Evolutionary conservation across 2,888 invertebrate genomes (phyloP).

Genomic region (Drosophila maculinotata): DNA sequence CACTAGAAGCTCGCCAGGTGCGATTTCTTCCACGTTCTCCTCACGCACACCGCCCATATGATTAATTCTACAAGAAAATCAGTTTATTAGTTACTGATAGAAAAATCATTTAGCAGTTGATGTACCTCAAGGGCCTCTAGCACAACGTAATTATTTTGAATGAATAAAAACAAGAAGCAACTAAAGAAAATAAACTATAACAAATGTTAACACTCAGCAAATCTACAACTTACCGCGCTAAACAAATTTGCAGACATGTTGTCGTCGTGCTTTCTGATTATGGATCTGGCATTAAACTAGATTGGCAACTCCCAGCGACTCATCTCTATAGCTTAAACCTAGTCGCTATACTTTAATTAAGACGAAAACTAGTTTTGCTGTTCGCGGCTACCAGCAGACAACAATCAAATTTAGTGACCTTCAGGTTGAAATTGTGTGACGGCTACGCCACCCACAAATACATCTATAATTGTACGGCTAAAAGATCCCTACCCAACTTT

Average conservation of each 20-base stretch:
- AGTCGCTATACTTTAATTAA: conserved; percentile 28
- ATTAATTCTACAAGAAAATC: conserved; percentile 11
- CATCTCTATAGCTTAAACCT: conserved; percentile 26
- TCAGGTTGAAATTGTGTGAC: conserved; percentile 26
- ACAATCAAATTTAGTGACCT: conserved; percentile 18
- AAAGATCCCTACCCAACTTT: conserved; percentile 1
- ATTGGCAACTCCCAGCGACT: conserved; percentile 8
- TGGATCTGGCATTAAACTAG: conserved; percentile 29
- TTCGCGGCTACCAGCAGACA: conserved; percentile 10
- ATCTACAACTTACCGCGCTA: conserved; percentile 10
- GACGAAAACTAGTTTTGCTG: conserved; percentile 36
- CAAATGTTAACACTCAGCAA: neutral
- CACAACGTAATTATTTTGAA: conserved; percentile 18
- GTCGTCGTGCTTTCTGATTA: conserved; percentile 24
- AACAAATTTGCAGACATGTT: conserved; percentile 29
- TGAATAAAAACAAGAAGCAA: conserved; percentile 34
- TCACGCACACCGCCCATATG: conserved; percentile 22
- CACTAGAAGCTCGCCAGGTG: conserved; percentile 25
- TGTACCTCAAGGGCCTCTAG: conserved; percentile 24
- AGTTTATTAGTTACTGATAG: neutral
- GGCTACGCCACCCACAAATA: conserved; percentile 37
- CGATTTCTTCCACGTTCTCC: conserved; percentile 28
- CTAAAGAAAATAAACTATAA: conserved; percentile 8
- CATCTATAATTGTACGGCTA: conserved; percentile 4
- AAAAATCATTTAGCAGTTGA: neutral